Base-by-base conservation (phyloP, 2,888 invertebrate genomes). In the Chorisops tibialis region DNA sequence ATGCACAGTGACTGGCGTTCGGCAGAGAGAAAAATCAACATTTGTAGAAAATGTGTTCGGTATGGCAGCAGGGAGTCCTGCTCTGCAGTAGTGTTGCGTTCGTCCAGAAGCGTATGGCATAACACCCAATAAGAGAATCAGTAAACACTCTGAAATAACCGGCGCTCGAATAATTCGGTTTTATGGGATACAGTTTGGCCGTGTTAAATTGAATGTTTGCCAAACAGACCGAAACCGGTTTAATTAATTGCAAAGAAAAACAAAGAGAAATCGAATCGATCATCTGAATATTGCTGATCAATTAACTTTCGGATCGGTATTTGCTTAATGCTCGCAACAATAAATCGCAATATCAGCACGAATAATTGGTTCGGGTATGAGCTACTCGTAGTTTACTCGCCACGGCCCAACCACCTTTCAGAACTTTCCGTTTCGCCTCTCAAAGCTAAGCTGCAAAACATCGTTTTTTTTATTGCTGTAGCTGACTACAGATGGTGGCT, bases 171-270 rank as follows among this genome's bases (percentile, higher is more conserved):
- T 35, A 39, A 48, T 38, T 11, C 49, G 18, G 18, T n/a, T 37
- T 24, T 12, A 14, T 41, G 49, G 49, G 51, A 38, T 21, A 50
- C 43, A 50, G 51, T 41, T 39, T 49, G 21, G 38, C 11, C 19
- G 21, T 41, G 12, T 51, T 61, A 51, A 43, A 61, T 61, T 61
- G 61, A 61, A 45, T 61, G 51, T 61, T 30, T 61, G 61, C 51
- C 52, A 61, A 61, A 61, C 51, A 61, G 51, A 45, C 52, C 51
- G 30, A 52, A 61, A 24, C 51, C 43, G 51, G 35, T 30, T 30
- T 61, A 61, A 61, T 61, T 61, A 61, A 61, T 61, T 61, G 43
- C 24, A 52, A 60, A 60, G 60, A 50, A 61, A 60, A 61, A 61
- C 61, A 61, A 51, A 52, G 9, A 30, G 9, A 9, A 9, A 30